phyloP scores from a whole-genome alignment of 2,888 invertebrate species.

The Dicranocentrus wangi region DNA sequence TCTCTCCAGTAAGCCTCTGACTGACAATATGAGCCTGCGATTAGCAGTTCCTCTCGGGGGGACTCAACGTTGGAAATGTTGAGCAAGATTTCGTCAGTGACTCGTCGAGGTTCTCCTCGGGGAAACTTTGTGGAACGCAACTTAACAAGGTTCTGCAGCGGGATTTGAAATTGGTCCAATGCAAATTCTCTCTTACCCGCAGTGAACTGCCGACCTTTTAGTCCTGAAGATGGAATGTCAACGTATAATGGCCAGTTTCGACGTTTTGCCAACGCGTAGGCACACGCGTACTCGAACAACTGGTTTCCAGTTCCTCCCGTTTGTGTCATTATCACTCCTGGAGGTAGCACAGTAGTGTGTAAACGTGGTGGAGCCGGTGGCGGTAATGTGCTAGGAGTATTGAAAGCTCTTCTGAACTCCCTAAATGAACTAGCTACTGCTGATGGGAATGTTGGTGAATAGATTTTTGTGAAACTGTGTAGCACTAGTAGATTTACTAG shows the following conservation, averaged over 20 bases:
- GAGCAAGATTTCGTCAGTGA: neutral
- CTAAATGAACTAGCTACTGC: too few relatives aligned
- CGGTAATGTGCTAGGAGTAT: too few relatives aligned
- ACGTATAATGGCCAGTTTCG: slow-evolving; percentile 17
- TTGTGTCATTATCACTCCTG: slow-evolving; percentile 17
- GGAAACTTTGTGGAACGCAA: too few relatives aligned
- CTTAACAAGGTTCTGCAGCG: slow-evolving; percentile 11
- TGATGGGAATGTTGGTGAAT: too few relatives aligned
- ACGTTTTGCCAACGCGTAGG: slow-evolving; percentile 29
- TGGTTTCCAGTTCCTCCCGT: slow-evolving; percentile 28
- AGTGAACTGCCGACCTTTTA: neutral
- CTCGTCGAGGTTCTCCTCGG: neutral
- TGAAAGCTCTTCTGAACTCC: too few relatives aligned
- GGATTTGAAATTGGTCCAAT: slow-evolving; percentile 28
- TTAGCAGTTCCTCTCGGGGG: neutral
- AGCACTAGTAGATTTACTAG: too few relatives aligned
- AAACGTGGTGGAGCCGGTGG: too few relatives aligned
- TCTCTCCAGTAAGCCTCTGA: slow-evolving; percentile 16
- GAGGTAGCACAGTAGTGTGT: too few relatives aligned
- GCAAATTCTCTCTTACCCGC: slow-evolving; percentile 13
- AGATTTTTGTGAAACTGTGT: too few relatives aligned
- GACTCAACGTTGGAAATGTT: neutral
- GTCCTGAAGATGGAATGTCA: too few relatives aligned
- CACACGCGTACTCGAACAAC: slow-evolving; percentile 34
- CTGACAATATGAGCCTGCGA: slow-evolving; percentile 5